Percentiles rank a stretch among this genome's conserved stretches.
phyloP scores from a whole-genome alignment of 2,113 vertebrate genomes.

The Gopherus evgoodei region DNA sequence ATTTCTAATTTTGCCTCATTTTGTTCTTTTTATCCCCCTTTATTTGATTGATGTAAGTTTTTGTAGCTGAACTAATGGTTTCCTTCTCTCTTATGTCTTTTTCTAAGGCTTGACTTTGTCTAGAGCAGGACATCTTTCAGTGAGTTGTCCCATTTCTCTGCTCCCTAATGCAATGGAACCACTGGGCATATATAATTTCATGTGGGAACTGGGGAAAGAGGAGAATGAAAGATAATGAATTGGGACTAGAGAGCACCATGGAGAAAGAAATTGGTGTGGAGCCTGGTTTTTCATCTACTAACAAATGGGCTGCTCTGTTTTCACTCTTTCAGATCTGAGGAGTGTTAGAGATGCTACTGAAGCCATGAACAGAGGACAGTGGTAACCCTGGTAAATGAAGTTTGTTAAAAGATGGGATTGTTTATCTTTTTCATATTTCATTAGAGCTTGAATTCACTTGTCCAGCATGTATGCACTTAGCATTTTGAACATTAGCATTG shows the following conservation, averaged over 20 bases:
- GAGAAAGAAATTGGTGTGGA: accelerated
- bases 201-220: neutral
- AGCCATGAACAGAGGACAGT: accelerated
- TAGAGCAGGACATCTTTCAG: neutral
- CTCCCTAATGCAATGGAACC: neutral
- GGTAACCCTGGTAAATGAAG: neutral
- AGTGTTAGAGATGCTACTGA: too few relatives aligned
- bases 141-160: neutral
- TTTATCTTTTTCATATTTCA: accelerated
- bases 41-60: too few relatives aligned
- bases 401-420: accelerated
- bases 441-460: accelerated
- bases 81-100: neutral
- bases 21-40: neutral
- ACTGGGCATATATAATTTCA: accelerated
- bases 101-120: neutral
- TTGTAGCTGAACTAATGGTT: neutral
- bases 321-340: accelerated
- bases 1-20: neutral
- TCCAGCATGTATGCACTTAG: accelerated
- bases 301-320: accelerated
- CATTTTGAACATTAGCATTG: neutral
- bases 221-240: neutral
- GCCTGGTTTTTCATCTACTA: accelerated
- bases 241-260: accelerated